Evolutionary conservation across 2,888 invertebrate species (phyloP).

Genomic region (Danaus chrysippus): DNA sequence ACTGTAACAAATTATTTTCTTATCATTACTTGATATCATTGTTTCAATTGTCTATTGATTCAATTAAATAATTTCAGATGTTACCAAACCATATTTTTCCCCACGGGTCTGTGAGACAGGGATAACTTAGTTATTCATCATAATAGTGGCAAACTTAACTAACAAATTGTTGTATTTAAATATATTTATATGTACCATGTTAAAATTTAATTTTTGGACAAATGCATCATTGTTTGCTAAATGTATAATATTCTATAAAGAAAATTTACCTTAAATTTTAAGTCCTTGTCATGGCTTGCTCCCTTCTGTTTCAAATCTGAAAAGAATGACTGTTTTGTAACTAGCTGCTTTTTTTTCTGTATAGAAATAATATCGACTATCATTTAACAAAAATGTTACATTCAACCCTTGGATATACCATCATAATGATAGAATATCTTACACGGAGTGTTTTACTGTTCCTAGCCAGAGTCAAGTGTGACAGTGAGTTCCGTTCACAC

Average conservation of each 20-base stretch:
- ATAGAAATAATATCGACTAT: not conserved
- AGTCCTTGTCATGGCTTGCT: no score
- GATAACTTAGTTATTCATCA: slow-evolving; percentile 58
- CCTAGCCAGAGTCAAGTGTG: slow-evolving; percentile 74
- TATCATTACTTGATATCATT: no score
- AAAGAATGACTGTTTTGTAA: not conserved
- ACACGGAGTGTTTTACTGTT: slow-evolving; percentile 73
- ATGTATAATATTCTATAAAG: no score
- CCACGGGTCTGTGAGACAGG: slow-evolving; percentile 56
- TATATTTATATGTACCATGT: not conserved
- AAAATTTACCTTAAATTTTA: no score
- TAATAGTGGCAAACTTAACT: slow-evolving; percentile 14
- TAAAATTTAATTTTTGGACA: not conserved
- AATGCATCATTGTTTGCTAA: no score
- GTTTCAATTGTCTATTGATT: no score
- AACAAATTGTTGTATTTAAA: not conserved
- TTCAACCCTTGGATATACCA: slow-evolving; percentile 66
- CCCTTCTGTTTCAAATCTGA: not conserved
- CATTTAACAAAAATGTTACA: slow-evolving; percentile 46
- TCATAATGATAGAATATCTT: slow-evolving; percentile 55
- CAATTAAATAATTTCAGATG: slow-evolving; percentile 34
- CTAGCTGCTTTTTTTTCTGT: not conserved
- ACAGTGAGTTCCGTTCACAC: slow-evolving; percentile 51
- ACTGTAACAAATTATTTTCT: no score
- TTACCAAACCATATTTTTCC: slow-evolving; percentile 57